These are phyloP conservation scores for Ornithoptera priamus DNA, from an alignment of 2,888 invertebrate genomes.

Conservation along the genomic window DNA sequence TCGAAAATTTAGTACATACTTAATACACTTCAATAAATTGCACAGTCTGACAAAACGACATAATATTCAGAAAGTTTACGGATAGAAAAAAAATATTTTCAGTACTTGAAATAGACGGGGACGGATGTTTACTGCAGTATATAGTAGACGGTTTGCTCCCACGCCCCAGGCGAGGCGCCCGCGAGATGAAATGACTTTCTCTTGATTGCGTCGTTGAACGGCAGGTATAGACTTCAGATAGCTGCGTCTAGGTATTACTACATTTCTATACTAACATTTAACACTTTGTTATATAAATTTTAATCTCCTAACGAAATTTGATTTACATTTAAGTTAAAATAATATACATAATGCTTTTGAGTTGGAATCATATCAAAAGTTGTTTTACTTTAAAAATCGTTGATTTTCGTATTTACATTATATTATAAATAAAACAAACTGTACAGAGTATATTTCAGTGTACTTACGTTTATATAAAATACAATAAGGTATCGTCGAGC, in stretches of 20 bases:
- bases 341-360: too few species aligned
- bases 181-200: conserved; percentile 18
- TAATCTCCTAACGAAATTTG: too few species aligned
- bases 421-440: too few species aligned
- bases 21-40: background rate
- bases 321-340: too few species aligned
- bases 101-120: background rate
- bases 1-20: too few species aligned
- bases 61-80: background rate
- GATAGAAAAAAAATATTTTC: background rate
- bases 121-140: background rate
- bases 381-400: too few species aligned
- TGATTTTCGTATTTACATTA: too few species aligned
- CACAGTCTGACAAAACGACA: background rate
- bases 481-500: too few species aligned
- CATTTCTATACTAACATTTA: background rate
- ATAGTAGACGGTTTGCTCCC: background rate
- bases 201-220: conserved; percentile 18
- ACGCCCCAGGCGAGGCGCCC: conserved; percentile 6
- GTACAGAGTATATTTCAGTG: too few species aligned
- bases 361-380: too few species aligned
- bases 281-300: background rate
- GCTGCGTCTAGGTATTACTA: background rate
- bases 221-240: conserved; percentile 5
- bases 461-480: too few species aligned